Percentiles rank a stretch among this genome's conserved stretches.
Evolutionary conservation across 2,888 invertebrate genomes (phyloP).

Genomic region (Lycocerus yunnanus): DNA sequence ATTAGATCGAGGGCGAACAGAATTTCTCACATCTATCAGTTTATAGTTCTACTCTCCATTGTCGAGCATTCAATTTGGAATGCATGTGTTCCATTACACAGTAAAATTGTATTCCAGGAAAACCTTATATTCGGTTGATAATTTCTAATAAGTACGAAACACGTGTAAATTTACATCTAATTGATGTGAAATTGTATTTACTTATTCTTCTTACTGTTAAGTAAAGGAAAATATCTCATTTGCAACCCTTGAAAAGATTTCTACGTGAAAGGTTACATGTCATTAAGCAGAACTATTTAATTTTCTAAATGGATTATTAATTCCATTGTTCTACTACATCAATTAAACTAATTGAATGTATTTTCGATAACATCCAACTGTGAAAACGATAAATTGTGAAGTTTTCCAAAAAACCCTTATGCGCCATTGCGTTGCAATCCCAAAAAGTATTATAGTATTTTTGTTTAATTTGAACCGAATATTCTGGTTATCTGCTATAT

Average conservation of each 20-base stretch:
- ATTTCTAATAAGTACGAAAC: no score
- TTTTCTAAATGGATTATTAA: neutral
- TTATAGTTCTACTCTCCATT: neutral
- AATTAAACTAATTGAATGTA: neutral
- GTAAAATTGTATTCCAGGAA: neutral
- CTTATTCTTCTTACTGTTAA: neutral
- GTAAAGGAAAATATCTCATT: neutral
- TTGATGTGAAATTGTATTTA: no score
- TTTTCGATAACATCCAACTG: neutral
- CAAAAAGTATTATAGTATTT: neutral
- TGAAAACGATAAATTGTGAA: neutral
- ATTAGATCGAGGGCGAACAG: conserved; percentile 15
- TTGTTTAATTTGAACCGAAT: neutral
- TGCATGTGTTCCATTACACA: neutral
- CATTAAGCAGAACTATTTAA: neutral
- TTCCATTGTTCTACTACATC: neutral
- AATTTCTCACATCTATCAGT: neutral
- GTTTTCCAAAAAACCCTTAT: neutral
- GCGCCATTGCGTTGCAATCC: neutral
- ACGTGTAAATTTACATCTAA: no score
- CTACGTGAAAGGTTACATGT: neutral
- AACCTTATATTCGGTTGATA: no score
- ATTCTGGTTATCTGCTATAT: neutral
- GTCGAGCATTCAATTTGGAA: neutral
- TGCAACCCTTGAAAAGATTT: neutral